Conservation (phyloP, 2,113 vertebrate genomes). For the Perca flavescens region DNA sequence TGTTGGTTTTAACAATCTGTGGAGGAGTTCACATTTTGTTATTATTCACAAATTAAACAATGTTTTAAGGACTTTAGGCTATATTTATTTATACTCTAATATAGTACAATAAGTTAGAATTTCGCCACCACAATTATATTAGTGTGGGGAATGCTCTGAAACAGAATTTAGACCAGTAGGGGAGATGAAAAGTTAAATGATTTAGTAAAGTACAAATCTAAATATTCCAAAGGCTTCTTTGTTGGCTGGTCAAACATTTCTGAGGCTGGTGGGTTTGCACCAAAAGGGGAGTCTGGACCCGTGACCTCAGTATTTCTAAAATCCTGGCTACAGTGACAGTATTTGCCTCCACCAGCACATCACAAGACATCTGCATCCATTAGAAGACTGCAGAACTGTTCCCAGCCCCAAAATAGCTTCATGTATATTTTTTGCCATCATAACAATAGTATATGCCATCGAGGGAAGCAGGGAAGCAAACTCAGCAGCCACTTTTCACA, state of each 20-base stretch:
- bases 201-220: not conserved
- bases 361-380: conserved; percentile 41
- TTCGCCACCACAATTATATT: not conserved
- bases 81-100: not conserved
- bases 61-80: conserved; percentile 3
- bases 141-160: not conserved
- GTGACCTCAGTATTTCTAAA: conserved; percentile 12
- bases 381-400: conserved; percentile 24
- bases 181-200: not conserved
- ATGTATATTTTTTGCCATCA: conserved; percentile 53
- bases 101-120: not conserved
- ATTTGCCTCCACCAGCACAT: conserved; percentile 47
- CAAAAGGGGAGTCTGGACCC: not conserved
- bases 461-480: conserved; percentile 72
- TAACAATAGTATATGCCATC: conserved; percentile 72
- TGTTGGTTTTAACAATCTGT: conserved; percentile 7
- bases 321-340: conserved; percentile 2
- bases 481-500: conserved; percentile 82
- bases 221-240: not conserved
- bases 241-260: not conserved
- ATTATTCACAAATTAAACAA: not conserved
- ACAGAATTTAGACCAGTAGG: not conserved
- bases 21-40: conserved; percentile 9
- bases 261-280: not conserved
- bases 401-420: conserved; percentile 61